Conservation (phyloP, 2,113 vertebrate species). For the Poeciliopsis turrubarensis region DNA sequence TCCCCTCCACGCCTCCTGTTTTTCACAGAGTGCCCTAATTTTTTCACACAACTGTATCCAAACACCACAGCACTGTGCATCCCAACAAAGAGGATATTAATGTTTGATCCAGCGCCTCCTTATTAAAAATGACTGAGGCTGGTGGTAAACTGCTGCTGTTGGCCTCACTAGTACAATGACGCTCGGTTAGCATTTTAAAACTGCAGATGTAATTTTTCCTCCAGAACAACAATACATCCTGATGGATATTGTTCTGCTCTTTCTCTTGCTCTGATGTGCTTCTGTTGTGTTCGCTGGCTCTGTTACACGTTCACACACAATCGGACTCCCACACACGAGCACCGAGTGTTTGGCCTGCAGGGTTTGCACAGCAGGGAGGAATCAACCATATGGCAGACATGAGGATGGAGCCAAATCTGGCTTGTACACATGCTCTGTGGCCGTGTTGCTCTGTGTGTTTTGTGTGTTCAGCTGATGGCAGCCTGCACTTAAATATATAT, state of each 20-base stretch:
- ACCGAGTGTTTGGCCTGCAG: constrained; percentile 73
- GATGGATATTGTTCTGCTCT: constrained; percentile 4
- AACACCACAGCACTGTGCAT: not conserved
- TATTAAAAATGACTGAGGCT: not conserved
- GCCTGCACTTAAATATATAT: constrained; percentile 67
- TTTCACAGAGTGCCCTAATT: not conserved
- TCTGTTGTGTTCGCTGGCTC: constrained; percentile 15
- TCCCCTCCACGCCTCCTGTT: no score
- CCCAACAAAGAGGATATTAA: not conserved
- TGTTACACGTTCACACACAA: constrained; percentile 25
- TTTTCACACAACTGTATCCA: not conserved
- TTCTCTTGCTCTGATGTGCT: constrained; percentile 10
- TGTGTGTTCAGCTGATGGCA: constrained; percentile 37
- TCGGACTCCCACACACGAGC: constrained; percentile 34
- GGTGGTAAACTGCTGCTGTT: not conserved
- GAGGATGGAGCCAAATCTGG: constrained; percentile 67
- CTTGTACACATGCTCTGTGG: constrained; percentile 66
- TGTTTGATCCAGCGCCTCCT: not conserved
- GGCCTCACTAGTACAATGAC: not conserved
- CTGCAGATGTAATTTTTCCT: constrained; percentile 4
- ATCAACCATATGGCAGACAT: constrained; percentile 74
- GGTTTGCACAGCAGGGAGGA: constrained; percentile 72
- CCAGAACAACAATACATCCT: constrained; percentile 2
- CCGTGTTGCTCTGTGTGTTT: constrained; percentile 40
- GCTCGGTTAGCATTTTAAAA: constrained; percentile 1